Conservation (phyloP, 1,140 invertebrate genomes). For the Phthorimaea operculella region DNA sequence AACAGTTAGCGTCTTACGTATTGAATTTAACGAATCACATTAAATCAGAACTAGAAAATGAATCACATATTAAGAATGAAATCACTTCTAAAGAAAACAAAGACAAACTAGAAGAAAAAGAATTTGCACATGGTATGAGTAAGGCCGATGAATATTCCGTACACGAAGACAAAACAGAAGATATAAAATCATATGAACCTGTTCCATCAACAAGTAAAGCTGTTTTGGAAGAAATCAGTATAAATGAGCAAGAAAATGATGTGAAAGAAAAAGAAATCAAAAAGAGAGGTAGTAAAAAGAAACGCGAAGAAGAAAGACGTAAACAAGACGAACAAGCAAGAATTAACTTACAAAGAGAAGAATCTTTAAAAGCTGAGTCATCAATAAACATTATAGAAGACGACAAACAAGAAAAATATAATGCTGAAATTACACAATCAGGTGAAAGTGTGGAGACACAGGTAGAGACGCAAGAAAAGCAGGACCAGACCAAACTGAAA, state of each 20-base stretch:
- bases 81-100: background rate
- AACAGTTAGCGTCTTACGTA: constrained; percentile 31
- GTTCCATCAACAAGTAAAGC: background rate
- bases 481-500: background rate
- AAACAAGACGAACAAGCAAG: background rate
- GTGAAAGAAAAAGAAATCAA: background rate
- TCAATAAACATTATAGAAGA: background rate
- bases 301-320: background rate
- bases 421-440: background rate
- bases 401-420: background rate
- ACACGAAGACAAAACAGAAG: background rate
- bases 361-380: background rate
- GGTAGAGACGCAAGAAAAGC: background rate
- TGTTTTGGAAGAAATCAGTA: too few relatives aligned
- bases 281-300: background rate
- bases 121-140: background rate
- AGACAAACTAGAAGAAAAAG: background rate
- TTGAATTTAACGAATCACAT: constrained; percentile 12
- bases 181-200: background rate
- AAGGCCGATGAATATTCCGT: too few relatives aligned
- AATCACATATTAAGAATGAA: background rate
- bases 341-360: background rate
- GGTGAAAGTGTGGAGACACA: background rate
- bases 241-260: background rate
- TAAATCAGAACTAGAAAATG: background rate